Evolutionary conservation across 1,140 invertebrate genomes (phyloP).

Genomic region (Babylonia areolata): DNA sequence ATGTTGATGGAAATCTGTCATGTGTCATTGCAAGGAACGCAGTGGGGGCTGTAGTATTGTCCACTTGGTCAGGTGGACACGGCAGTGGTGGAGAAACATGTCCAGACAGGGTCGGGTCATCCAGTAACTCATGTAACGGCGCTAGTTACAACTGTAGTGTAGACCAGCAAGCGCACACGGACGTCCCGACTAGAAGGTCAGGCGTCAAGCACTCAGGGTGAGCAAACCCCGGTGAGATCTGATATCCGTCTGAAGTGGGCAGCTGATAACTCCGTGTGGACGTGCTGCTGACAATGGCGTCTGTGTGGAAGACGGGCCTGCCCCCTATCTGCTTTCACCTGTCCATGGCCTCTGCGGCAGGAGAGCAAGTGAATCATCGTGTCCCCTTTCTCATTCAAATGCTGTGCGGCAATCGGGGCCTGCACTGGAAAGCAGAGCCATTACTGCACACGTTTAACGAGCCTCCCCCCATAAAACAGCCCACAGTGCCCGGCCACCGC

Average conservation of each 20-base stretch:
- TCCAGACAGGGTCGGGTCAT: too few species aligned
- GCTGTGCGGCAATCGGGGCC: not conserved
- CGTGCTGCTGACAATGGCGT: not conserved
- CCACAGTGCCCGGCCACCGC: not conserved
- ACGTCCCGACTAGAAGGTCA: too few species aligned
- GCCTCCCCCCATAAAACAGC: not conserved
- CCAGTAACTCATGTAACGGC: too few species aligned
- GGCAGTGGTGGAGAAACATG: too few species aligned
- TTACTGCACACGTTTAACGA: not conserved
- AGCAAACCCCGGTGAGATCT: too few species aligned
- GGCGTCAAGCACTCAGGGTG: too few species aligned
- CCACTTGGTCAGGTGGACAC: too few species aligned
- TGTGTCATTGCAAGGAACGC: too few species aligned
- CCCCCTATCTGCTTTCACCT: not conserved
- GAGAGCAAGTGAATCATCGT: conserved; percentile 1
- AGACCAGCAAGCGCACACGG: too few species aligned
- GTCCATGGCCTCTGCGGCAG: not conserved
- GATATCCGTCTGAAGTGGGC: not conserved
- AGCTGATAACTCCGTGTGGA: not conserved
- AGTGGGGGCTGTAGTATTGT: too few species aligned
- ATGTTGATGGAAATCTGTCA: too few species aligned
- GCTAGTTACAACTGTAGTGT: too few species aligned
- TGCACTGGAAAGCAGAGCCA: not conserved
- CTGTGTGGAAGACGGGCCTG: not conserved
- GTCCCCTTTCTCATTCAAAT: conserved; percentile 11